Evolutionary conservation across 2,797 vertebrate genomes (phyloP).

Genomic region (Rhabdomys pumilio): DNA sequence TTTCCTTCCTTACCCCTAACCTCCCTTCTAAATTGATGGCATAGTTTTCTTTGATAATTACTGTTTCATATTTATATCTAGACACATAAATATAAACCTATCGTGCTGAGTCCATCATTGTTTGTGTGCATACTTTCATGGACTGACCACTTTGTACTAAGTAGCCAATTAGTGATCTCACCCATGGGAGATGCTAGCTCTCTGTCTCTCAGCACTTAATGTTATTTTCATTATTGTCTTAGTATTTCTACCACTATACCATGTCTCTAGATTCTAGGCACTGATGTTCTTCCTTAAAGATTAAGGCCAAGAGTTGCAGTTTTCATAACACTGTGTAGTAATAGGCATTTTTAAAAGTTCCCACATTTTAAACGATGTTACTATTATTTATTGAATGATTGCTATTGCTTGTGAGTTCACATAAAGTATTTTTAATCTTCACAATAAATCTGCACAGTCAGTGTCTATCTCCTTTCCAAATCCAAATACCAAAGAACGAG

Average conservation of each 20-base stretch:
- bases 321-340: slow-evolving; percentile 16
- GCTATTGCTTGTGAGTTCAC: neutral
- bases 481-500: neutral
- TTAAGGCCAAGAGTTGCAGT: neutral
- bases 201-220: neutral
- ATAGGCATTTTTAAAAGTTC: slow-evolving; percentile 37
- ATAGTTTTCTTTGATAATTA: neutral
- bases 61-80: neutral
- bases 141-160: neutral
- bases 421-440: slow-evolving; percentile 21
- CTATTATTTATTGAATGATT: slow-evolving; percentile 7
- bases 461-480: neutral
- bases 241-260: neutral
- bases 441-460: slow-evolving; percentile 13
- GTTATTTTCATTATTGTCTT: slow-evolving; percentile 24
- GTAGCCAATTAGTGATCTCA: neutral
- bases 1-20: neutral
- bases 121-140: neutral
- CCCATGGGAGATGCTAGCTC: neutral
- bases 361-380: slow-evolving; percentile 34
- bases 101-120: neutral
- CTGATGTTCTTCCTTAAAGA: neutral
- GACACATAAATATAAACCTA: neutral
- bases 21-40: neutral
- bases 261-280: slow-evolving; percentile 8